Conservation (phyloP, 2,797 vertebrate species). For the Helarctos malayanus region DNA sequence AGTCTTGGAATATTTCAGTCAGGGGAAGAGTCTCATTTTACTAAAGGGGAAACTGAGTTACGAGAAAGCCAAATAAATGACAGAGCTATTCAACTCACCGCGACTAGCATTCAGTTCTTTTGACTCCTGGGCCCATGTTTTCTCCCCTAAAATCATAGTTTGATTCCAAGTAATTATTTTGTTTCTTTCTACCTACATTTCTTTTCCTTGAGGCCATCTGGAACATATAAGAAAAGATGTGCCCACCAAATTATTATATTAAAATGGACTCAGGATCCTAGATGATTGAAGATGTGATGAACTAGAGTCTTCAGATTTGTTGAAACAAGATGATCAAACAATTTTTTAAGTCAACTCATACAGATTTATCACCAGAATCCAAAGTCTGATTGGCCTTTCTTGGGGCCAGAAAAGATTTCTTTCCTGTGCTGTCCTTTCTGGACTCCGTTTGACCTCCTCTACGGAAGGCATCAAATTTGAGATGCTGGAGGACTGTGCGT, state of each 20-base stretch:
- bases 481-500: not conserved
- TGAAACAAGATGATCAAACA: slow-evolving; percentile 40
- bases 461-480: not conserved
- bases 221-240: slow-evolving; percentile 3
- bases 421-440: not conserved
- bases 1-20: not conserved
- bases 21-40: not conserved
- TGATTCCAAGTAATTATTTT: not conserved
- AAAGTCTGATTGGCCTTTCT: not conserved
- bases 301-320: not conserved
- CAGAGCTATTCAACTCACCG: not conserved
- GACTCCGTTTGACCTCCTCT: not conserved
- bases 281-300: not conserved
- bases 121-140: not conserved
- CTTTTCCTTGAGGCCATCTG: not conserved
- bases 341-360: not conserved
- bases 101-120: not conserved
- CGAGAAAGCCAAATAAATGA: not conserved
- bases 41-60: not conserved
- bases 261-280: not conserved
- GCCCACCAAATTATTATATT: not conserved
- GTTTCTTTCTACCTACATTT: not conserved
- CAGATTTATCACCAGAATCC: not conserved
- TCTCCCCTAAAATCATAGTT: not conserved
- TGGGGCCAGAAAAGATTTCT: not conserved